These are phyloP conservation scores for Stenodera caucasica DNA, from an alignment of 2,888 invertebrate species.

Conservation along the genomic window DNA sequence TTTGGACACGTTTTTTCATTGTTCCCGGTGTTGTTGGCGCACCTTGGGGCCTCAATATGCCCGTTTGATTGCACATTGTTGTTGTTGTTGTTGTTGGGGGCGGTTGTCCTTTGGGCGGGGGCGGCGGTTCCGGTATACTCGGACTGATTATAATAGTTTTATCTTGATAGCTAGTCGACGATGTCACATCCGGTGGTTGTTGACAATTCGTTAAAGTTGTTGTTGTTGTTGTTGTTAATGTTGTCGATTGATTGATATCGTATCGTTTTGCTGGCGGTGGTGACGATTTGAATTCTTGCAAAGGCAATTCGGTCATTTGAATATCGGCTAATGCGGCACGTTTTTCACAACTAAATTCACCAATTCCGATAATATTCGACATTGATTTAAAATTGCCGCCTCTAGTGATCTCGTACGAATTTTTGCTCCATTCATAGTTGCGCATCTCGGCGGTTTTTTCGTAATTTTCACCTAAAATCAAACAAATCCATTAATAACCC, in stretches of 20 bases:
- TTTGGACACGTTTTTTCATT: slow-evolving; percentile 88
- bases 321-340: slow-evolving; percentile 62
- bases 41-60: slow-evolving; percentile 65
- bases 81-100: slow-evolving; percentile 49
- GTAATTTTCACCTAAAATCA: slow-evolving; percentile 4
- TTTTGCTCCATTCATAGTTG: slow-evolving; percentile 48
- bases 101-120: slow-evolving; percentile 62
- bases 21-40: slow-evolving; percentile 72
- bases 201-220: slow-evolving; percentile 51
- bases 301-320: slow-evolving; percentile 66
- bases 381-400: slow-evolving; percentile 61
- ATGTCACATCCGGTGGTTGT: slow-evolving; percentile 55
- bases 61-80: slow-evolving; percentile 55
- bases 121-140: slow-evolving; percentile 64
- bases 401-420: slow-evolving; percentile 58
- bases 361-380: slow-evolving; percentile 59
- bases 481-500: not conserved
- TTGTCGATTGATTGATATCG: slow-evolving; percentile 52
- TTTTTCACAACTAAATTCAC: slow-evolving; percentile 64
- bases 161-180: slow-evolving; percentile 51
- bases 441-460: not conserved
- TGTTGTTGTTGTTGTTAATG: slow-evolving; percentile 60
- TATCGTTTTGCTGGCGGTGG: slow-evolving; percentile 60
- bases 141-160: slow-evolving; percentile 47
- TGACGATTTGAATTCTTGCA: slow-evolving; percentile 65